A percentile compares a stretch with the other conserved stretches of the same genome.
phyloP scores from a whole-genome alignment of 1,140 invertebrate species.

The Sitobion miscanthi region DNA sequence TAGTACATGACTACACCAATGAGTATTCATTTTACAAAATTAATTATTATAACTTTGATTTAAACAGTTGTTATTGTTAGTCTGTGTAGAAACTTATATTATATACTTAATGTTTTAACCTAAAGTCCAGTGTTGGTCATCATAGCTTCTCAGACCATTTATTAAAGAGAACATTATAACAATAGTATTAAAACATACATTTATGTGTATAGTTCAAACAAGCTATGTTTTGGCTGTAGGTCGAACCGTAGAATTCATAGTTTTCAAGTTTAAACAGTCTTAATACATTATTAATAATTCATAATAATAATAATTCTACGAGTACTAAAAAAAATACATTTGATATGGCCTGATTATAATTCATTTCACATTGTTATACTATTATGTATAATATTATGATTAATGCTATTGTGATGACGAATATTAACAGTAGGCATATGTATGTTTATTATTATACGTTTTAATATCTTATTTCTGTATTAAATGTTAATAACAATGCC shows the following conservation, averaged over 20 bases:
- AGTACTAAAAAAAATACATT: neutral
- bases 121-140: neutral
- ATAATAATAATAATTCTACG: neutral
- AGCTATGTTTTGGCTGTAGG: conserved; percentile 7
- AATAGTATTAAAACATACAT: neutral
- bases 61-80: neutral
- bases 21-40: neutral
- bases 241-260: neutral
- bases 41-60: neutral
- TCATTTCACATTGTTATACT: neutral
- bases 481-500: neutral
- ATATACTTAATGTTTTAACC: neutral
- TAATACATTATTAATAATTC: neutral
- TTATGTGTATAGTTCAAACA: conserved; percentile 16
- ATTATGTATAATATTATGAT: neutral
- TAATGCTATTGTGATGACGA: neutral
- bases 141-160: neutral
- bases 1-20: neutral
- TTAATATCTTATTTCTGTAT: neutral
- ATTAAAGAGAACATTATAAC: neutral
- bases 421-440: neutral
- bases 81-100: neutral
- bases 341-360: neutral
- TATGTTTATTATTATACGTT: neutral
- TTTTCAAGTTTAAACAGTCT: conserved; percentile 11